These are phyloP conservation scores for Leptonema lineaticorne DNA, from an alignment of 1,140 invertebrate genomes.

Conservation along the genomic window DNA sequence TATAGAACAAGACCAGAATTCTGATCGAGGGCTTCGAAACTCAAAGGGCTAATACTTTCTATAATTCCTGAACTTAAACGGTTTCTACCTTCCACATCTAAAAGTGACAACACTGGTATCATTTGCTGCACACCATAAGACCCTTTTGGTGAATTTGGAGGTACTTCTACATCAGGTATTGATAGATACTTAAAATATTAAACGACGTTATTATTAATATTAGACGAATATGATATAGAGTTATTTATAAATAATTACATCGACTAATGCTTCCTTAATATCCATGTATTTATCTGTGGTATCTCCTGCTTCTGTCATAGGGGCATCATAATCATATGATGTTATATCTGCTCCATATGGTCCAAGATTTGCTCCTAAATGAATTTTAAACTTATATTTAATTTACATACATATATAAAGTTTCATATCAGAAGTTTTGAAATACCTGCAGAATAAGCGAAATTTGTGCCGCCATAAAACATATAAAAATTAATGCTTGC, in stretches of 20 bases:
- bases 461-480: conserved; percentile 72
- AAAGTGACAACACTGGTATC: conserved; percentile 41
- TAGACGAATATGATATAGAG: conserved; percentile 6
- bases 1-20: conserved; percentile 73
- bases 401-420: too few species aligned
- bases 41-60: conserved; percentile 41
- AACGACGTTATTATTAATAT: neutral
- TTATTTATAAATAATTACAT: conserved; percentile 54
- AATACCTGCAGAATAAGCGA: conserved; percentile 63
- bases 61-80: conserved; percentile 44
- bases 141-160: conserved; percentile 46
- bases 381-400: too few species aligned
- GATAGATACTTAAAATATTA: conserved; percentile 39
- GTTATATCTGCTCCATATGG: conserved; percentile 68
- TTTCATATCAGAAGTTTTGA: neutral
- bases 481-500: conserved; percentile 78
- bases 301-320: conserved; percentile 80
- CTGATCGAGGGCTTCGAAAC: conserved; percentile 51
- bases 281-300: conserved; percentile 73
- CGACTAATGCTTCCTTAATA: conserved; percentile 64
- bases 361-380: conserved; percentile 58
- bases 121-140: conserved; percentile 46
- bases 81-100: conserved; percentile 45
- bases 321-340: conserved; percentile 87
- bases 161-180: conserved; percentile 42